Percentiles rank a stretch among this genome's conserved stretches.
Evolutionary conservation across 2,888 invertebrate species (phyloP).

Genomic region (Dolichopus griseipennis): DNA sequence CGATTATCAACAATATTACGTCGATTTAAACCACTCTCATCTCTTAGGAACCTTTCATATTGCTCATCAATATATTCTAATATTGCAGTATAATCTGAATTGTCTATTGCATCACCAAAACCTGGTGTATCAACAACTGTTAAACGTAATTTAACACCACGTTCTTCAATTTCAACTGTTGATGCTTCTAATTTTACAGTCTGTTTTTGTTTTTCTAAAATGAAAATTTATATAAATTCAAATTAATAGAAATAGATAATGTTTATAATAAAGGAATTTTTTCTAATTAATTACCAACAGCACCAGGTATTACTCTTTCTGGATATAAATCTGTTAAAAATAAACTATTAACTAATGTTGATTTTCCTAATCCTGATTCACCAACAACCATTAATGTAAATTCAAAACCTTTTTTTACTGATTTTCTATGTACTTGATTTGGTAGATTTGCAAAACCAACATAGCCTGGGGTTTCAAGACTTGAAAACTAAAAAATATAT

Average conservation of each 20-base stretch:
- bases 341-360: slow-evolving; percentile 88
- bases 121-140: slow-evolving; percentile 96
- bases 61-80: slow-evolving; percentile 96
- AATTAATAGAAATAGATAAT: not conserved
- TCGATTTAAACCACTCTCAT: slow-evolving; percentile 91
- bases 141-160: slow-evolving; percentile 84
- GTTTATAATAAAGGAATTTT: slow-evolving; percentile 16
- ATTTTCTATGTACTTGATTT: slow-evolving; percentile 94
- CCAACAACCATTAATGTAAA: slow-evolving; percentile 96
- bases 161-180: slow-evolving; percentile 94
- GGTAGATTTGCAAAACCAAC: slow-evolving; percentile 75
- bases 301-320: slow-evolving; percentile 80
- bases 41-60: slow-evolving; percentile 82
- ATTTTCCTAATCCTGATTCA: slow-evolving; percentile 86
- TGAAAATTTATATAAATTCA: slow-evolving; percentile 16
- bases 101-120: slow-evolving; percentile 91
- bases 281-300: slow-evolving; percentile 53
- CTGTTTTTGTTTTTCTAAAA: slow-evolving; percentile 76
- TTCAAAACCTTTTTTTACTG: slow-evolving; percentile 95
- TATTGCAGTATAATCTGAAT: slow-evolving; percentile 84
- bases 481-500: slow-evolving; percentile 64
- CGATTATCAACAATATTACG: slow-evolving; percentile 94
- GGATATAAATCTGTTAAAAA: slow-evolving; percentile 93
- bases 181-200: slow-evolving; percentile 91
- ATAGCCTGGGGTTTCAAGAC: slow-evolving; percentile 78